A percentile compares a stretch with the other conserved stretches of the same genome.
Conservation (phyloP, 2,113 vertebrate species). For the Maccullochella peelii region DNA sequence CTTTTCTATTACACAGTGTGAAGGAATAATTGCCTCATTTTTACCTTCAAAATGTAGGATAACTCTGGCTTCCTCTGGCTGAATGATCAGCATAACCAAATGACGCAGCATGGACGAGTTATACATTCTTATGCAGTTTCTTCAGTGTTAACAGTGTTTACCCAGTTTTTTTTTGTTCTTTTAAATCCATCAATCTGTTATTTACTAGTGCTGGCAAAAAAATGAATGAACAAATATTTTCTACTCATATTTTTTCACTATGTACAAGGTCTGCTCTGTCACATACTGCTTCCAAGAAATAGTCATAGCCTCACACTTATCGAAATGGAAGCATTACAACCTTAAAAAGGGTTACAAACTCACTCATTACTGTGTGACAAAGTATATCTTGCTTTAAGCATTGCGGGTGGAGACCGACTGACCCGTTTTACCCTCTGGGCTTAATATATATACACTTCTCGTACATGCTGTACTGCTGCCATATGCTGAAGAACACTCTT, state of each 20-base stretch:
- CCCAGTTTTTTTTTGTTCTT: background rate
- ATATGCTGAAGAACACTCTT: no score
- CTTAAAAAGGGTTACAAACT: background rate
- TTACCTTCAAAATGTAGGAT: background rate
- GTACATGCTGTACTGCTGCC: no score
- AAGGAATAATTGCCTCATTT: slow-evolving; percentile 13
- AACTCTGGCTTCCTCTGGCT: background rate
- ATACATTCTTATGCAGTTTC: background rate
- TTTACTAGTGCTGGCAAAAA: background rate
- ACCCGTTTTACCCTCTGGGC: background rate
- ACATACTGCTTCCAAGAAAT: background rate
- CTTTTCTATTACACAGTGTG: slow-evolving; percentile 5
- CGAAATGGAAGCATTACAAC: background rate
- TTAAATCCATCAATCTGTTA: background rate
- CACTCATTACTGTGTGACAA: background rate
- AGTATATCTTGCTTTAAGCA: background rate
- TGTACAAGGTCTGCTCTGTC: background rate
- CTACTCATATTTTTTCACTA: background rate
- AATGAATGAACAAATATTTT: background rate
- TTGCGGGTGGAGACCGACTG: background rate
- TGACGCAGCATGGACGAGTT: background rate
- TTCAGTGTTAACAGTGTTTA: background rate
- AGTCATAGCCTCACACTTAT: background rate
- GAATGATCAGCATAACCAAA: background rate
- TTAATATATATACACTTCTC: no score